These are phyloP conservation scores for Drosophila aldrichi DNA, from an alignment of 2,888 invertebrate species.

Conservation along the genomic window DNA sequence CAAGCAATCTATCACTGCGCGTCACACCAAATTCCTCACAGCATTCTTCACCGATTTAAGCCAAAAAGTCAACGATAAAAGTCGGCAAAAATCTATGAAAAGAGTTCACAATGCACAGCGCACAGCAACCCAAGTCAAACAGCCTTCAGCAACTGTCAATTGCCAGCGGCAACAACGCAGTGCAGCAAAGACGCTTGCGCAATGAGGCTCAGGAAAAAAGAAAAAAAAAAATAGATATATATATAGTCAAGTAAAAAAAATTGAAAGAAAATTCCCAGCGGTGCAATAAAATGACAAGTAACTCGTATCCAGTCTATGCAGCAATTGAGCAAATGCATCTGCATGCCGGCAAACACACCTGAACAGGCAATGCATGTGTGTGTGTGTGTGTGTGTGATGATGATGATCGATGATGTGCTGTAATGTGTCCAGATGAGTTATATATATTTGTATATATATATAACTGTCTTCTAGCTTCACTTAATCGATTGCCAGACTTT, in stretches of 20 bases:
- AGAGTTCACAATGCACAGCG: conserved; percentile 14
- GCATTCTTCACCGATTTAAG: conserved; percentile 8
- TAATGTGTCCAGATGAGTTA: conserved; percentile 9
- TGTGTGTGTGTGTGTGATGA: conserved; percentile 22
- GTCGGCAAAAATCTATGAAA: conserved; percentile 35
- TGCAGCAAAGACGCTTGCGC: conserved; percentile 28
- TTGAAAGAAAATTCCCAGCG: conserved; percentile 39
- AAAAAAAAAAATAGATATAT: not conserved
- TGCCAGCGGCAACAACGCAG: conserved; percentile 18
- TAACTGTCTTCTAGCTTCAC: conserved; percentile 5
- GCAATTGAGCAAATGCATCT: conserved; percentile 7
- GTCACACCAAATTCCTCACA: not conserved
- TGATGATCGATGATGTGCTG: conserved; percentile 65
- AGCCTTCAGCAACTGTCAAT: conserved; percentile 22
- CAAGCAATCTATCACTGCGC: conserved; percentile 5
- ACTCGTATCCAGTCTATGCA: conserved; percentile 15
- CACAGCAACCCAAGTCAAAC: conserved; percentile 5
- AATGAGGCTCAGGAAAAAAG: conserved; percentile 20
- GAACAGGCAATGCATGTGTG: conserved; percentile 26
- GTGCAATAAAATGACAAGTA: conserved; percentile 61
- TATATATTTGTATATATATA: conserved; percentile 7
- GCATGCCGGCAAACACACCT: conserved; percentile 51
- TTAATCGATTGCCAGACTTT: conserved; percentile 48
- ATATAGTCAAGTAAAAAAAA: conserved; percentile 4
- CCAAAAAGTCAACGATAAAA: conserved; percentile 43